phyloP scores from a whole-genome alignment of 2,888 invertebrate species.

The Nomada ruficornis region DNA sequence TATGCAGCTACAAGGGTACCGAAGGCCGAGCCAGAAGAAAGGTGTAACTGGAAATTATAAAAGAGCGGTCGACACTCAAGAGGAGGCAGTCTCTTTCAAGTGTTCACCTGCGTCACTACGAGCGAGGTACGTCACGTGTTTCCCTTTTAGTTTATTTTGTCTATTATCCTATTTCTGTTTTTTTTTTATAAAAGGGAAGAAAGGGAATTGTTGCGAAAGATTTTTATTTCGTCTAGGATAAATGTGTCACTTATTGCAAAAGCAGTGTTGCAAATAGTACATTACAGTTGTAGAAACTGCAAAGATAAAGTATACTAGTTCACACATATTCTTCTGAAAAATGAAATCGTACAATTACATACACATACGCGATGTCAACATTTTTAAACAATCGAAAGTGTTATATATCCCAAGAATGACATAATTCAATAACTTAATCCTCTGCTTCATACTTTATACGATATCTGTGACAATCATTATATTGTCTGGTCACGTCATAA shows the following conservation, averaged over 20 bases:
- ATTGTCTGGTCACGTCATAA: neutral
- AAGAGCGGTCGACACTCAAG: slow-evolving; percentile 76
- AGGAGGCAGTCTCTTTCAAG: slow-evolving; percentile 80
- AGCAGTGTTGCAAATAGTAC: too few species aligned
- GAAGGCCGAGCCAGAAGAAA: slow-evolving; percentile 68
- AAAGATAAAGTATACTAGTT: too few species aligned
- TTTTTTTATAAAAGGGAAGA: neutral
- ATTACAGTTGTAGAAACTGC: too few species aligned
- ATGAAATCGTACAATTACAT: too few species aligned
- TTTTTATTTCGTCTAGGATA: neutral
- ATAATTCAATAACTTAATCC: neutral
- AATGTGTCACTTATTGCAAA: too few species aligned
- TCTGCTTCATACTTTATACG: neutral
- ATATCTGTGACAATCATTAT: neutral
- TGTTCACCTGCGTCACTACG: slow-evolving; percentile 73
- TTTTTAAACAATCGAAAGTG: too few species aligned
- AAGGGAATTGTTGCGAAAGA: neutral
- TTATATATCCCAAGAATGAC: too few species aligned
- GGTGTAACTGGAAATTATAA: slow-evolving; percentile 80
- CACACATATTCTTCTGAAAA: too few species aligned
- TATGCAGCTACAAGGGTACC: slow-evolving; percentile 34
- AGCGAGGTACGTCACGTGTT: slow-evolving; percentile 62
- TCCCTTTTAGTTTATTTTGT: neutral
- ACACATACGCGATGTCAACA: too few species aligned
- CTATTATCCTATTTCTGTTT: neutral